Evolutionary conservation across 2,797 vertebrate species (phyloP), one percentile per base, ranked within the genome.

Genomic region (Pampus argenteus): DNA sequence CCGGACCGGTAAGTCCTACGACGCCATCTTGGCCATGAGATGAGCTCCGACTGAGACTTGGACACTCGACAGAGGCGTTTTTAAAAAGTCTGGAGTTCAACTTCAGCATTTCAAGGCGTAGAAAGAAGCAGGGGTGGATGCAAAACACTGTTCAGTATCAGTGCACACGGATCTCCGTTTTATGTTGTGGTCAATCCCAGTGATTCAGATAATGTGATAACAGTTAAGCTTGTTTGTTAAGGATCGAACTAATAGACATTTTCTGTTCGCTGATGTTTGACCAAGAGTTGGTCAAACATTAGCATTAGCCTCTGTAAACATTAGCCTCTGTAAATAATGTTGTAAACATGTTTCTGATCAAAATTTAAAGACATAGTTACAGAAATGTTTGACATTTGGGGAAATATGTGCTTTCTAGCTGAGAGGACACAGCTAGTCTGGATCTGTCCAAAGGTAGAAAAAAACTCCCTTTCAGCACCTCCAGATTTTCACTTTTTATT

Each of bases 1-100:
- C 64, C 78, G 91, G 22, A 94, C 93, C 0, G 93, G 94, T 2
- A 95, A 95, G 82, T 86, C 89, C 51, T 94, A 95, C 20, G 93
- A 95, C 8, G 90, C 89, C 83, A 92, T 95, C 70, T 75, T 95
- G 70, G 94, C 92, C 57, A 42, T 84, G 75, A 94, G 90, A 84
- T 94, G 85, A 94, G 52, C 57, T 26, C 57, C 57, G 22, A 63
- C 18, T 10, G 18, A 31, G 17, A 18, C 34, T 1, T 1, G n/a
- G 60, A 4, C 14, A 1, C 47, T 13, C 6, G 2, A 7, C 14
- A 42, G n/a, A n/a, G 15, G 8, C 3, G 4, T 1, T 5, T n/a
- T 2, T 14, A 3, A 4, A 18, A 38, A 22, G 22, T 56, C 17
- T 17, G 40, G 36, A 49, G 13, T 6, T 45, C 9, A 23, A 28